phyloP scores from a whole-genome alignment of 2,113 vertebrate species.

The Hypanus sabinus region DNA sequence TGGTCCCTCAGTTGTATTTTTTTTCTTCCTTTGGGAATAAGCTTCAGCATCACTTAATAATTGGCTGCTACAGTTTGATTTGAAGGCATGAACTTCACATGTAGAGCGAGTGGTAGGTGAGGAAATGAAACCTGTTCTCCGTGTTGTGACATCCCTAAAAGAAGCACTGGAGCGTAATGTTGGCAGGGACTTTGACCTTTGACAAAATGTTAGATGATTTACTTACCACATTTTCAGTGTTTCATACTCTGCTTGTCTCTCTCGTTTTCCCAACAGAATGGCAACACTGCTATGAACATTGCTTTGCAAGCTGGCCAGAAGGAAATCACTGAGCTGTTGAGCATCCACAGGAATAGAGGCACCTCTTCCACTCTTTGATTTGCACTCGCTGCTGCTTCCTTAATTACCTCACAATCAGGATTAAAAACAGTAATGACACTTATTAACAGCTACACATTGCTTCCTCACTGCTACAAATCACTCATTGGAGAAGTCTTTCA shows the following conservation, averaged over 20 bases:
- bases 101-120: neutral
- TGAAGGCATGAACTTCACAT: neutral
- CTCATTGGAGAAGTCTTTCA: neutral
- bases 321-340: slow-evolving; percentile 21
- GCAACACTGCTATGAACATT: slow-evolving; percentile 34
- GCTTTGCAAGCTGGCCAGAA: slow-evolving; percentile 35
- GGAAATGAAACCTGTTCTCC: neutral
- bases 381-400: neutral
- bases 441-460: neutral
- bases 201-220: neutral
- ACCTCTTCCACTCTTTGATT: neutral
- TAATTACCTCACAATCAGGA: neutral
- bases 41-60: neutral
- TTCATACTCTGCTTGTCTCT: neutral
- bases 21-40: neutral
- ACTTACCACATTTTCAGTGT: neutral
- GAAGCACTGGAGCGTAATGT: neutral
- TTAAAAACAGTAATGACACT: neutral
- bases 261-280: slow-evolving; percentile 20
- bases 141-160: neutral
- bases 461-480: neutral
- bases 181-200: neutral
- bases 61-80: neutral
- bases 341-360: neutral
- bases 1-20: neutral